Conservation (phyloP, 1,140 invertebrate species). For the Epicauta chinensis region DNA sequence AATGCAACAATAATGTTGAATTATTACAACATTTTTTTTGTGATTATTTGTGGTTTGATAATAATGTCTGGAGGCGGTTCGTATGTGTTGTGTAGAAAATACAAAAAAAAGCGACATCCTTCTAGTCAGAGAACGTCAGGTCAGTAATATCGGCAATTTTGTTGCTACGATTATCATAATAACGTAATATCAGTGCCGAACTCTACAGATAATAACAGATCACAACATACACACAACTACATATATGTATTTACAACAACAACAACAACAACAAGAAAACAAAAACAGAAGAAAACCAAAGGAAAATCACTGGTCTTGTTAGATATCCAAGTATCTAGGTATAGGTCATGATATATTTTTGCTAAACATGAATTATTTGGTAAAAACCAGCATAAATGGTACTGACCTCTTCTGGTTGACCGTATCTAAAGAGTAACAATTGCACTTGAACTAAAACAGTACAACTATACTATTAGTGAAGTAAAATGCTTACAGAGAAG, state of each 20-base stretch:
- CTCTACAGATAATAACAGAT: conserved; percentile 21
- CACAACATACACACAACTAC: neutral
- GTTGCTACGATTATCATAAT: conserved; percentile 25
- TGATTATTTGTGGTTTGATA: neutral
- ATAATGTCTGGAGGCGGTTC: neutral
- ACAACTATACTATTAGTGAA: no score
- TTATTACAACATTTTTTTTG: no score
- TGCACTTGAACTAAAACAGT: no score
- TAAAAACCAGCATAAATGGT: no score
- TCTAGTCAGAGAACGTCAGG: conserved; percentile 3
- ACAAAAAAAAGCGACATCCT: neutral
- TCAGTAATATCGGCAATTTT: conserved; percentile 25
- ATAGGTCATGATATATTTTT: no score
- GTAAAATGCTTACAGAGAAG: no score
- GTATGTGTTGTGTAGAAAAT: neutral
- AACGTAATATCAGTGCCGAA: conserved; percentile 26
- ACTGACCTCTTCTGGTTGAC: no score
- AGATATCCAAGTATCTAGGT: no score
- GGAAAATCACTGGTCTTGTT: no score
- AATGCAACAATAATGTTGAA: no score
- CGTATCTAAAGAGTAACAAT: no score
- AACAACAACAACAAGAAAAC: neutral
- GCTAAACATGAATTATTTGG: no score
- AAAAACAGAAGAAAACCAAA: neutral
- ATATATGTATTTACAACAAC: neutral